Conservation (phyloP, 2,113 vertebrate species). For the Prunella fulvescens region DNA sequence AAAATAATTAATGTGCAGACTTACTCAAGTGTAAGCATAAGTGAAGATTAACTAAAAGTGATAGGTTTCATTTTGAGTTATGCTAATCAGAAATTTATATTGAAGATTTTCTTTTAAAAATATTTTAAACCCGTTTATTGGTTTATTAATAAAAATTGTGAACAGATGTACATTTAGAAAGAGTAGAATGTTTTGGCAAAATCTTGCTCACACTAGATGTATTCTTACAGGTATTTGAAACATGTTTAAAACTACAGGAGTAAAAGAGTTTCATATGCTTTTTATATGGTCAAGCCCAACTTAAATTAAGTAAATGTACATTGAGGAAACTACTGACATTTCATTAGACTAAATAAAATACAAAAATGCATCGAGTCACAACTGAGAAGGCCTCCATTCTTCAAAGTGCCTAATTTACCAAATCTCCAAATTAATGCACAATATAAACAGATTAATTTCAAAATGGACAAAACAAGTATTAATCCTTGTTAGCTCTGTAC, state of each 20-base stretch:
- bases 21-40: not conserved
- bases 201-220: not conserved
- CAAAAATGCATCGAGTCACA: not conserved
- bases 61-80: not conserved
- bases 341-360: not conserved
- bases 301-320: not conserved
- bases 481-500: not conserved
- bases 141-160: not conserved
- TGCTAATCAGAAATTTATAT: not conserved
- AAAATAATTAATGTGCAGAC: not conserved
- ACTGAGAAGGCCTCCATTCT: not conserved
- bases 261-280: not conserved
- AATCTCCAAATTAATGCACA: not conserved
- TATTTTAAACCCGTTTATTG: not conserved
- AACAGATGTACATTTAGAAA: not conserved
- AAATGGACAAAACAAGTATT: not conserved
- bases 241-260: not conserved
- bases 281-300: not conserved
- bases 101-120: not conserved
- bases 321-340: not conserved
- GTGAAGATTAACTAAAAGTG: not conserved
- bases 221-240: not conserved
- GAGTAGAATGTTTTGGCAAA: not conserved
- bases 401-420: not conserved
- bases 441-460: not conserved